Base-by-base conservation (phyloP, 64 coral and sea anemone species). In the Stylophora pistillata region DNA sequence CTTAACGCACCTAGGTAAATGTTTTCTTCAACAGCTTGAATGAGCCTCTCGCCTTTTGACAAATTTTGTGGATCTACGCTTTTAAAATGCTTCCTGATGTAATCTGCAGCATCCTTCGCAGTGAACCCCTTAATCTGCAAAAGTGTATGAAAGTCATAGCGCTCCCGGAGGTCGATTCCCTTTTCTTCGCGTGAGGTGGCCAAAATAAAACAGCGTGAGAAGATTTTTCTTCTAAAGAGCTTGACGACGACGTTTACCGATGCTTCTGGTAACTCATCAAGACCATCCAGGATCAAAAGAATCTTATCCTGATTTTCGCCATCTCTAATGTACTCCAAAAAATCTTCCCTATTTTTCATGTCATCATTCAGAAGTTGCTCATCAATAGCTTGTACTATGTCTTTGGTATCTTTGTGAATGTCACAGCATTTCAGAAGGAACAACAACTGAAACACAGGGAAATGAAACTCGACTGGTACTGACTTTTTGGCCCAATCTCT, bases 41-140 rank as follows among this genome's bases (percentile, higher is more conserved):
- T n/a, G n/a, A n/a, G n/a, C n/a, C n/a, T n/a, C n/a, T n/a, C n/a
- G n/a, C n/a, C n/a, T n/a, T n/a, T n/a, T n/a, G n/a, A n/a, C n/a
- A n/a, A n/a, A n/a, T n/a, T n/a, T n/a, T n/a, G n/a, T n/a, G n/a
- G n/a, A n/a, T n/a, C n/a, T n/a, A n/a, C n/a, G n/a, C n/a, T n/a
- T n/a, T n/a, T n/a, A 62, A 78, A 91, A 78, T 85, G 74, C 10
- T 77, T 55, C 23, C 41, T 78, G 47, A 77, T 25, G 23, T 66
- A 85, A 0, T 32, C 52, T 7, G 58, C 28, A 70, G 61, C 47
- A 61, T 82, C 58, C 7, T 9, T 23, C 1, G 10, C 3, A 28
- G n/a, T 76, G 56, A 85, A 88, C 33, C 86, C 86, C 52, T 88
- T 25, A 9, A 88, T 88, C 32, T 78, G 18, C 32, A 78, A 10